Evolutionary conservation across 64 coral and sea anemone species (phyloP).

Genomic region (Montipora efflorescens): DNA sequence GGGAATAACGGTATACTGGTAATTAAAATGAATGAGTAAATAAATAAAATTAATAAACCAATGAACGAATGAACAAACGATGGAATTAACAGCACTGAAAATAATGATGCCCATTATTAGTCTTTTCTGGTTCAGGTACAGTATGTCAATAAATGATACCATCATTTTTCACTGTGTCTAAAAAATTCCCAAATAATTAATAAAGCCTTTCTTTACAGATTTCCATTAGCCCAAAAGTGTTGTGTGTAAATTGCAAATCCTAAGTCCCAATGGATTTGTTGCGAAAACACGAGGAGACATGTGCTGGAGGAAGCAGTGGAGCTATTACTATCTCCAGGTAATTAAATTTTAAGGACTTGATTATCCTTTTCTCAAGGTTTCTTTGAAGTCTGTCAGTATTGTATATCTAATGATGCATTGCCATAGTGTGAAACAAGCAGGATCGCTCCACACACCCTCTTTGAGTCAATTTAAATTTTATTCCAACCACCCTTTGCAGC

Average conservation of each 20-base stretch:
- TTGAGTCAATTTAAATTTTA: neutral
- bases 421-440: neutral
- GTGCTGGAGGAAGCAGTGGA: constrained; percentile 49
- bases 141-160: constrained; percentile 17
- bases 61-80: constrained; percentile 1
- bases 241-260: constrained; percentile 27
- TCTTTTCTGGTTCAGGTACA: constrained; percentile 23
- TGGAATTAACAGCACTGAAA: constrained; percentile 12
- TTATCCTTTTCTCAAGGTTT: constrained; percentile 19
- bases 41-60: constrained; percentile 6
- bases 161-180: constrained; percentile 1
- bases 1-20: neutral
- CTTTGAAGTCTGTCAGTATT: constrained; percentile 13
- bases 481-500: neutral
- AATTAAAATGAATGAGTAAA: constrained; percentile 18
- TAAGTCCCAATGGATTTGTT: constrained; percentile 41
- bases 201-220: constrained; percentile 31
- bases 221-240: constrained; percentile 43
- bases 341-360: neutral
- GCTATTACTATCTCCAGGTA: constrained; percentile 14
- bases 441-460: neutral
- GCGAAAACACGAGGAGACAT: constrained; percentile 32
- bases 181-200: constrained; percentile 12
- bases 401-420: constrained; percentile 7
- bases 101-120: neutral